A percentile compares a stretch with the other conserved stretches of the same genome.
These are phyloP conservation scores for Pelochelys cantorii DNA, from an alignment of 2,797 vertebrate genomes.

Conservation along the genomic window DNA sequence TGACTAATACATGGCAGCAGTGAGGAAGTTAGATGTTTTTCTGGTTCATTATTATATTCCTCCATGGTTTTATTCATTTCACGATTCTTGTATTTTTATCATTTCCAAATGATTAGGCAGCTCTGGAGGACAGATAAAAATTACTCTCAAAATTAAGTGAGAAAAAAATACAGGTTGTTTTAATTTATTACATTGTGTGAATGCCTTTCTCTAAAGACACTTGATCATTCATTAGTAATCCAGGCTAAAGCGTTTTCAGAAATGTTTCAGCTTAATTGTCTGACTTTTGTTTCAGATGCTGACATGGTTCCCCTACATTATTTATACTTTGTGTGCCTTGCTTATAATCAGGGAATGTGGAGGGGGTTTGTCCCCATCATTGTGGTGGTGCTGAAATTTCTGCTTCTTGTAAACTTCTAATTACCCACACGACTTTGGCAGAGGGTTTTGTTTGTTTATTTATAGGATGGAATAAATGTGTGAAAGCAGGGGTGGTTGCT, in stretches of 20 bases:
- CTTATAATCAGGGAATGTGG: conserved; percentile 55
- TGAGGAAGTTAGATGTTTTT: neutral
- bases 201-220: neutral
- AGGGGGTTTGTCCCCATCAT: conserved; percentile 61
- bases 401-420: conserved; percentile 65
- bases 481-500: no score
- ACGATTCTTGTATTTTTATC: conserved; percentile 85
- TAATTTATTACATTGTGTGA: neutral
- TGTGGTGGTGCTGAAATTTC: conserved; percentile 60
- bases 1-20: neutral
- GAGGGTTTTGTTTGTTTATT: conserved; percentile 43
- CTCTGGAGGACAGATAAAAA: conserved; percentile 61
- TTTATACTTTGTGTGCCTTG: conserved; percentile 9
- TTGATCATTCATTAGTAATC: neutral
- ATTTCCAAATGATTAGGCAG: conserved; percentile 80
- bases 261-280: conserved; percentile 32
- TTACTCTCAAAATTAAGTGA: neutral
- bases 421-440: conserved; percentile 64
- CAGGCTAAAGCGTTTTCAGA: neutral
- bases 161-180: neutral
- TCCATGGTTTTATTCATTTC: conserved; percentile 81
- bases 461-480: neutral
- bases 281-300: conserved; percentile 34
- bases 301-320: conserved; percentile 2
- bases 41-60: neutral